phyloP scores from a whole-genome alignment of 2,113 vertebrate genomes.

The Scalopus aquaticus region DNA sequence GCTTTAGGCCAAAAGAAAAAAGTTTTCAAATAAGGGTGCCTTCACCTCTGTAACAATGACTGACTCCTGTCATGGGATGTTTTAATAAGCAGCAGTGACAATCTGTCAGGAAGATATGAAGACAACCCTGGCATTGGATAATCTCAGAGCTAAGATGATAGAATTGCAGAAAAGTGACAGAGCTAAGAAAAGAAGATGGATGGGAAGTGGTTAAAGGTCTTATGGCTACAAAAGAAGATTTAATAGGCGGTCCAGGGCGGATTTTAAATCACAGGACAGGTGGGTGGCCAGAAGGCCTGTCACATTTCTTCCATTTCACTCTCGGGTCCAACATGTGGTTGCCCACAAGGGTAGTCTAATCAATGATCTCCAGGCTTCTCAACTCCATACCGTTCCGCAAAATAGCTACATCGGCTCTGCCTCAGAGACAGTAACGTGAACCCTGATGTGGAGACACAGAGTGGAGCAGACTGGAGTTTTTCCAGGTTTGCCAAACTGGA shows the following conservation, averaged over 20 bases:
- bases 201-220: neutral
- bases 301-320: neutral
- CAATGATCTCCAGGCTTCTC: neutral
- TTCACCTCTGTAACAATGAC: neutral
- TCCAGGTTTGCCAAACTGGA: constrained; percentile 46
- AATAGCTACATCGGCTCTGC: neutral
- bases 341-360: neutral
- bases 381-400: fast-evolving
- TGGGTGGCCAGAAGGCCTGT: neutral
- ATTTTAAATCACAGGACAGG: neutral
- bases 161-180: neutral
- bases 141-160: neutral
- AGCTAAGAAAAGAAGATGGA: neutral
- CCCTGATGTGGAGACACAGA: neutral
- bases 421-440: neutral
- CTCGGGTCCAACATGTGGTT: neutral
- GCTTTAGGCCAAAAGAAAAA: neutral
- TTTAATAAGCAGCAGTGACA: neutral
- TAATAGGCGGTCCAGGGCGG: neutral
- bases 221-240: neutral
- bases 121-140: neutral
- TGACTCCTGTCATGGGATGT: fast-evolving
- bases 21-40: neutral
- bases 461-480: neutral
- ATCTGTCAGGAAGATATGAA: neutral